Base-by-base conservation (phyloP, 1,140 invertebrate species). In the Drosophila paulistorum region DNA sequence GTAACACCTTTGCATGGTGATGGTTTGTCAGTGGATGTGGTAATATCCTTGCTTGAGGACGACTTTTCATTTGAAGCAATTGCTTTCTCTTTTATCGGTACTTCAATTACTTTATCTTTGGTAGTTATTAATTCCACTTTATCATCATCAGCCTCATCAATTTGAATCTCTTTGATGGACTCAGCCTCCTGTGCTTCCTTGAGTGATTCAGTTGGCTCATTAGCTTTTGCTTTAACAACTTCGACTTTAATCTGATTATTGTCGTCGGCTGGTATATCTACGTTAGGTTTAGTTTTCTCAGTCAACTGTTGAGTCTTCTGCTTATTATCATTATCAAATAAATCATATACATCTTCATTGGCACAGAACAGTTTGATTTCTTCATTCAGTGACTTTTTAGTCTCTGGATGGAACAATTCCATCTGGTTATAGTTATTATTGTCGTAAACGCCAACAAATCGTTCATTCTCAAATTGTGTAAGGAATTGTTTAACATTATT, bases 331-430 rank as follows among this genome's bases (percentile, higher is more conserved):
- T 45, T 26, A 1, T 68, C 39, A 42, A 14, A 17, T n/a, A 23
- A 9, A 7, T n/a, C 39, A n/a, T 13, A 69, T 0, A 65, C 2
- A 6, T 64, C 13, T 7, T 55, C 66, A 30, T 67, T 42, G 4
- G 41, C 51, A 23, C 57, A 77, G 37, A 62, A 75, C 0, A 70
- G 54, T 2, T 58, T 23, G 3, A 90, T 73, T 33, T 48, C 35
- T 11, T 23, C 11, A 65, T 90, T 90, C 1, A 90, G 14, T 7
- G 71, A 75, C 1, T 26, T 45, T 7, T 63, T 26, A 1, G 65
- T 67, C 2, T 65, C 17, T n/a, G 54, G 20, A 65, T 80, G 1
- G 1, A 58, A 3, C 0, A 90, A 61, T 10, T 89, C 70, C 0
- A 90, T 60, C 9, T 42, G 9, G 23, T 48, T 45, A 20, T 59